Percentiles rank a stretch among this genome's conserved stretches.
Conservation (phyloP, 2,797 vertebrate genomes). For the Sarcophilus harrisii region DNA sequence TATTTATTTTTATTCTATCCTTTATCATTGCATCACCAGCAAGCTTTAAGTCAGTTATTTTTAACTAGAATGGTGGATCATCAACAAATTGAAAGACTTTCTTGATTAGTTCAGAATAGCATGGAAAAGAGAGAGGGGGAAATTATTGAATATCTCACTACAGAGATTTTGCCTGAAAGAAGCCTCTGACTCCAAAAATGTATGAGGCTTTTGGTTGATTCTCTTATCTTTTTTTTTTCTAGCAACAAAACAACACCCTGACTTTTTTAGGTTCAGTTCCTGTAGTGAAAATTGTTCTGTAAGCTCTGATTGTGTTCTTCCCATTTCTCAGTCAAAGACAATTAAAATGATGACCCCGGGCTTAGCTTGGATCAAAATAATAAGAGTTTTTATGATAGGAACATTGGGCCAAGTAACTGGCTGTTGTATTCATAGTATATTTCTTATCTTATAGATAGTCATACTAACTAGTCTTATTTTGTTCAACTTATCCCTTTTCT, state of each 20-base stretch:
- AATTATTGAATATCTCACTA: neutral
- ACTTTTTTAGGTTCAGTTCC: constrained; percentile 6
- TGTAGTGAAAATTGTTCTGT: neutral
- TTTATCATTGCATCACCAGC: neutral
- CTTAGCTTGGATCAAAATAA: neutral
- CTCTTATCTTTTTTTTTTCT: constrained; percentile 4
- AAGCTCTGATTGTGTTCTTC: neutral
- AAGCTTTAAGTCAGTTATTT: neutral
- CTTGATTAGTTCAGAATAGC: neutral
- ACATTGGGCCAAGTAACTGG: neutral
- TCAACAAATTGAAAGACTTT: neutral
- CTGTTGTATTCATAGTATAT: neutral
- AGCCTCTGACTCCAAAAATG: neutral
- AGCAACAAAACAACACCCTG: constrained; percentile 32
- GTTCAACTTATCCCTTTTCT: neutral
- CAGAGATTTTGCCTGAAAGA: neutral
- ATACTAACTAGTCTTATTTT: neutral
- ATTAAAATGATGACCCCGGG: neutral
- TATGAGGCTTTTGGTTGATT: neutral
- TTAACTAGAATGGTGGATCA: neutral
- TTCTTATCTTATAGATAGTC: neutral
- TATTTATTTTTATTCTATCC: neutral
- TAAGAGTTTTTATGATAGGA: constrained; percentile 1
- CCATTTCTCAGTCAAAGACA: neutral
- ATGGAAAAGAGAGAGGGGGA: neutral